Conservation (phyloP, 2,797 vertebrate species). For the Prunella strophiata region DNA sequence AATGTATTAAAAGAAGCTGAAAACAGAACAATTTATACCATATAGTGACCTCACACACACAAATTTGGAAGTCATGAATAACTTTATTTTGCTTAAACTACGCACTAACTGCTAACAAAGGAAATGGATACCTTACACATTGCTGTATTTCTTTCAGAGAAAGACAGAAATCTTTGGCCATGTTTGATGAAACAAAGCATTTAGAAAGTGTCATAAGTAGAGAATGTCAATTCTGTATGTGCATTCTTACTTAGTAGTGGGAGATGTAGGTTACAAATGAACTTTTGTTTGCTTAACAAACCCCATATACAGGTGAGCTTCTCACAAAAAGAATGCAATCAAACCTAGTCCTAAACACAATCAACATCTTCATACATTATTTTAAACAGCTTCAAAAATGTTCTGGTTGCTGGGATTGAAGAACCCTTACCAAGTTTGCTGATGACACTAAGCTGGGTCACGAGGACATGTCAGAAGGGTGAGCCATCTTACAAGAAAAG, state of each 20-base stretch:
- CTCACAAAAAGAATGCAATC: neutral
- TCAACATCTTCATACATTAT: neutral
- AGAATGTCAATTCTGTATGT: neutral
- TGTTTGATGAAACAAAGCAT: neutral
- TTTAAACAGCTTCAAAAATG: neutral
- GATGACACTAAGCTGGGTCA: neutral
- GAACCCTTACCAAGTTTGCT: neutral
- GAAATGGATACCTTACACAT: neutral
- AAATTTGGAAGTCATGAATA: neutral
- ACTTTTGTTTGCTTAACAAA: neutral
- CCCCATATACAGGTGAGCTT: neutral
- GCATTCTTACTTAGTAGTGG: neutral
- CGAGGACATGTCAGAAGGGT: accelerated
- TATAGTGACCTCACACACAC: neutral
- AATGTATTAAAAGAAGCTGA: neutral
- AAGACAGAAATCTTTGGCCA: neutral
- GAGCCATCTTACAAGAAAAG: neutral
- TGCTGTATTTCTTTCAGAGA: neutral
- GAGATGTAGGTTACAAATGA: neutral
- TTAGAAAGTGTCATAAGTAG: neutral
- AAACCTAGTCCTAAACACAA: neutral
- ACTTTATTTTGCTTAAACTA: neutral
- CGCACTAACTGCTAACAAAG: neutral
- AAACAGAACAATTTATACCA: neutral
- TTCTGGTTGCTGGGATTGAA: neutral